Percentiles rank a stretch among this genome's conserved stretches.
phyloP scores from a whole-genome alignment of 2,888 invertebrate species.

The Argyresthia albistria region DNA sequence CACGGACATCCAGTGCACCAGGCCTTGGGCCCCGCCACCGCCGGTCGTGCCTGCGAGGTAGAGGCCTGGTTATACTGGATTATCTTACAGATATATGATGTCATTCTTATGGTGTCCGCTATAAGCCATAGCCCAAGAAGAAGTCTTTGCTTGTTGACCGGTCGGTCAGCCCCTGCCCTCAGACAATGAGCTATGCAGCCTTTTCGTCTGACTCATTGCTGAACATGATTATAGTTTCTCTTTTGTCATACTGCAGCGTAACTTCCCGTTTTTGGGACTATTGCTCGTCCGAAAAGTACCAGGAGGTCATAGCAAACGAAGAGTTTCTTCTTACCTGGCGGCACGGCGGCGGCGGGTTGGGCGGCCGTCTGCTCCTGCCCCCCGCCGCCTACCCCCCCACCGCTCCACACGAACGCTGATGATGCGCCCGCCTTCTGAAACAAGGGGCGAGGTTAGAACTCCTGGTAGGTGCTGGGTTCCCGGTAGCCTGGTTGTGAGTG shows the following conservation, averaged over 20 bases:
- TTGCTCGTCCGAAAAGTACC: not conserved
- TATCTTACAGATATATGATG: no score
- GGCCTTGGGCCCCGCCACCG: slow-evolving; percentile 81
- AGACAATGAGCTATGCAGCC: no score
- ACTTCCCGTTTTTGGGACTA: not conserved
- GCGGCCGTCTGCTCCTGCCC: slow-evolving; percentile 67
- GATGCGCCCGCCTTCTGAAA: slow-evolving; percentile 77
- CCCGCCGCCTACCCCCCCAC: slow-evolving; percentile 70
- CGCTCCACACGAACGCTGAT: slow-evolving; percentile 74
- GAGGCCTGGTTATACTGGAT: not conserved
- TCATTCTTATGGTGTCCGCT: no score
- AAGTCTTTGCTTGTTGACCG: no score
- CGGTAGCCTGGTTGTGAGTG: no score
- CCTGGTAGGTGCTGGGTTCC: no score
- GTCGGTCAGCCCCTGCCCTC: no score
- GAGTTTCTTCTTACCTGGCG: slow-evolving; percentile 56
- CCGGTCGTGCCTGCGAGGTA: slow-evolving; percentile 51
- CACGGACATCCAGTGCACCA: slow-evolving; percentile 97
- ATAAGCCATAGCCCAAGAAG: no score
- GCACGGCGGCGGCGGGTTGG: slow-evolving; percentile 73
- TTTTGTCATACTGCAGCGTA: no score
- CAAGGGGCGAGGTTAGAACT: slow-evolving; percentile 19
- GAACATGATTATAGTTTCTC: no score
- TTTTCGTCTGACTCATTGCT: no score
- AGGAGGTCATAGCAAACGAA: not conserved